Base-by-base conservation (phyloP, 2,797 vertebrate genomes). In the Anas bernieri region DNA sequence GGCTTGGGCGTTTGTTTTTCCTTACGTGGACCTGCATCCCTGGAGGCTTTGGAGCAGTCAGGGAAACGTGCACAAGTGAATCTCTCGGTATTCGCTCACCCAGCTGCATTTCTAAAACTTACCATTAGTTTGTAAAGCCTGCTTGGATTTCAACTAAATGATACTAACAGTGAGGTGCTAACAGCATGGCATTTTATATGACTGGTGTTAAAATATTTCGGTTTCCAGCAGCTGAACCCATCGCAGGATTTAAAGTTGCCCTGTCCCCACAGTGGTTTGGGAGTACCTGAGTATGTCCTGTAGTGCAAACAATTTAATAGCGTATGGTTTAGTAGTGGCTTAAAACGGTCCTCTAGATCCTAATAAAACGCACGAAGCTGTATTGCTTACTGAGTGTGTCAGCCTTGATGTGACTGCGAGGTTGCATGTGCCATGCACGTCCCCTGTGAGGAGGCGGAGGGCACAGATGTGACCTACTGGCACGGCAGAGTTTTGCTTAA, bases 171-270 rank as follows among this genome's bases (percentile, higher is more conserved):
- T 52, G 48, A 95, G 76, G 67, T 96, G 95, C 96, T 97, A 97
- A 97, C 96, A 90, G 97, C 96, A 94, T 97, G 97, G 56, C 48
- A 35, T 94, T 96, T 92, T 94, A 79, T 80, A 88, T 89, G 88
- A 67, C 35, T 85, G 78, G 55, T 87, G 55, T 80, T 92, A 91
- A 93, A 96, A 90, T 76, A 66, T 95, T 91, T 89, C 95, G 72
- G 93, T 70, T 93, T 92, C 77, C 83, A 97, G 92, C 90, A 83
- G 67, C 91, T 94, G 62, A 95, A 78, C 52, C 67, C 58, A 8
- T 75, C 43, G 54, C 86, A 90, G 67, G 83, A 72, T 77, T 80
- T 94, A 92, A 90, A 95, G 81, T 64, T 58, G 64, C 82, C 88
- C 55, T 70, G 6, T 88, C 48, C 67, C 68, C 70, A 30, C 75